A percentile compares a stretch with the other conserved stretches of the same genome.
Evolutionary conservation across 2,888 invertebrate species (phyloP).

Genomic region (Ectobius pallidus): DNA sequence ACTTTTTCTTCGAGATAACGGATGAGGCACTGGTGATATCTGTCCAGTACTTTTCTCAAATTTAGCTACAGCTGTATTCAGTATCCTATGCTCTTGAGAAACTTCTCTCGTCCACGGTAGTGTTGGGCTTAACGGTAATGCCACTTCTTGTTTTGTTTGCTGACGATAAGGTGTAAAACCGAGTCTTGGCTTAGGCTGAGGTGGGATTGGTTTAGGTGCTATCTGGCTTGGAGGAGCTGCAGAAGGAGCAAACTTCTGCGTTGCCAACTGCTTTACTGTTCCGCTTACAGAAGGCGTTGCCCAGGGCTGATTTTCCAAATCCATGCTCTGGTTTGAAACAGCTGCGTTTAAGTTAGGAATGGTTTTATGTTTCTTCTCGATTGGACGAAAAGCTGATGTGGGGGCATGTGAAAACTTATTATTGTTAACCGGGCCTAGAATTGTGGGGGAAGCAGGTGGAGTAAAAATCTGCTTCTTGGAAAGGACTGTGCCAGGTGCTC

Average conservation of each 20-base stretch:
- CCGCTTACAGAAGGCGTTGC: constrained; percentile 43
- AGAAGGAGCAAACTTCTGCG: constrained; percentile 49
- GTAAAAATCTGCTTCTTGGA: constrained; percentile 43
- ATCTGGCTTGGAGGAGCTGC: constrained; percentile 19
- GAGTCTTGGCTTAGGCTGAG: constrained; percentile 12
- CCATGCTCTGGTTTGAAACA: too few relatives aligned
- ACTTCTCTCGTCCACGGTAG: constrained; percentile 42
- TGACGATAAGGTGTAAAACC: constrained; percentile 24
- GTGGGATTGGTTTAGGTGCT: not conserved
- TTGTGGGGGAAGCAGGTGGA: constrained; percentile 37
- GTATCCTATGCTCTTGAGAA: constrained; percentile 28
- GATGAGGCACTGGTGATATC: constrained; percentile 41
- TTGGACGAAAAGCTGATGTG: constrained; percentile 75
- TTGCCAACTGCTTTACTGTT: constrained; percentile 51
- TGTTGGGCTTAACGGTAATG: constrained; percentile 42
- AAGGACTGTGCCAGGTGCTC: constrained; percentile 29
- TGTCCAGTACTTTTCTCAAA: constrained; percentile 43
- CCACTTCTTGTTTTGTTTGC: constrained; percentile 32
- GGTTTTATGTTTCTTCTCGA: constrained; percentile 40
- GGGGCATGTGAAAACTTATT: constrained; percentile 80
- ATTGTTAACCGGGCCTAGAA: constrained; percentile 53
- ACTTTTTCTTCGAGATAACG: constrained; percentile 39
- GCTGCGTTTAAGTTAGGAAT: too few relatives aligned
- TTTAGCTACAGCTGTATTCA: constrained; percentile 40
- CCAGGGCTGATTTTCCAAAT: constrained; percentile 38